These are phyloP conservation scores for Hedya salicella DNA, from an alignment of 2,888 invertebrate genomes.

Conservation along the genomic window DNA sequence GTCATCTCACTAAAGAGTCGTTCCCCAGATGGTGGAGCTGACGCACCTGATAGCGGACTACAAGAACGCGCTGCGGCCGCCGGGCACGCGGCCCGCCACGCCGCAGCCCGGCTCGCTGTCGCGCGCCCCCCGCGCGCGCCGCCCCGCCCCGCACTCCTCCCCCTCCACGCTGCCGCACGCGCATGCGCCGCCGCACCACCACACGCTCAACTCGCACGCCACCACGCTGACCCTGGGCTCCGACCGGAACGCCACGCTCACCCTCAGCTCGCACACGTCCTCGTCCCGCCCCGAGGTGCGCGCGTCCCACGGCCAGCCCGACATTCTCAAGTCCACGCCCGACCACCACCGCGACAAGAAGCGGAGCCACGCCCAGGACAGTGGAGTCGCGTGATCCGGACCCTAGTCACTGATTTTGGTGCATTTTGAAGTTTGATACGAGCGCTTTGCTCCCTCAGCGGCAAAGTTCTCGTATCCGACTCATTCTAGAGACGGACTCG, in stretches of 20 bases:
- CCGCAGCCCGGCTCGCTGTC: conserved; percentile 89
- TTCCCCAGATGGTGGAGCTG: conserved; percentile 91
- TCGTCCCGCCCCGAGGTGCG: conserved; percentile 64
- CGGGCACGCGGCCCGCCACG: conserved; percentile 87
- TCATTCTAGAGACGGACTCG: no score
- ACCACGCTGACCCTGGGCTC: conserved; percentile 76
- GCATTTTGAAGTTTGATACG: no score
- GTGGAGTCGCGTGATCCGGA: conserved; percentile 74
- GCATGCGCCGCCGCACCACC: conserved; percentile 69
- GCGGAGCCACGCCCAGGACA: conserved; percentile 71
- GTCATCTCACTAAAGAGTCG: no score
- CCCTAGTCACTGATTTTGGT: no score
- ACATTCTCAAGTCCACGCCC: conserved; percentile 94
- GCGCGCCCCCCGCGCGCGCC: conserved; percentile 75
- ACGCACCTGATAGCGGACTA: conserved; percentile 97
- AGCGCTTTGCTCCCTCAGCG: not conserved
- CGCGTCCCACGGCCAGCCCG: conserved; percentile 88
- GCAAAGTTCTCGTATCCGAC: no score
- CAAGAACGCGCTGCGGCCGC: conserved; percentile 93
- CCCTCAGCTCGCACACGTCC: conserved; percentile 73
- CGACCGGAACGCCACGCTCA: conserved; percentile 69
- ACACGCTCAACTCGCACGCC: conserved; percentile 86
- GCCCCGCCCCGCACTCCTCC: conserved; percentile 50
- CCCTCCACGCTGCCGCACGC: conserved; percentile 53
- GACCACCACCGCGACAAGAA: conserved; percentile 88